These are phyloP conservation scores for Poeciliopsis occidentalis DNA, from an alignment of 2,113 vertebrate genomes.

Conservation along the genomic window DNA sequence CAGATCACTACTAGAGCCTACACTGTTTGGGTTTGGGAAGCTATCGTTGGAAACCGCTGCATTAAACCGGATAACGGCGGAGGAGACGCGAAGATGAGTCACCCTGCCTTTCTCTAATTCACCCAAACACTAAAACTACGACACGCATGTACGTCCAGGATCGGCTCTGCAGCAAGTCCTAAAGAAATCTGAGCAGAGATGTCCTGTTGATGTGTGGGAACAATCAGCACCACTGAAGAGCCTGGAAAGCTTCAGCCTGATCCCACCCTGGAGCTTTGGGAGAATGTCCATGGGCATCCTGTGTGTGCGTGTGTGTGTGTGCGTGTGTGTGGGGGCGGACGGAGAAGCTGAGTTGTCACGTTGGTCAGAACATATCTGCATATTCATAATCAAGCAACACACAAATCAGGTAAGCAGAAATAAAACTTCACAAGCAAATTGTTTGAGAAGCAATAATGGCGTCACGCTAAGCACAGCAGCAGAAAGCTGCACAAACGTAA, in stretches of 20 bases:
- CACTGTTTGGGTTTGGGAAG: background rate
- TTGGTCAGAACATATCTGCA: conserved; percentile 68
- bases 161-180: conserved; percentile 3
- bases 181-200: background rate
- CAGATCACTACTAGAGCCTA: background rate
- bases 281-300: conserved; percentile 59
- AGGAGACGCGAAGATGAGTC: conserved; percentile 37
- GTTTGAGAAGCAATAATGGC: background rate
- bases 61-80: conserved; percentile 37
- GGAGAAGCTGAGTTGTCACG: conserved; percentile 63
- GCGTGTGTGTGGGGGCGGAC: conserved; percentile 53
- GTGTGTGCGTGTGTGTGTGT: background rate
- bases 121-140: conserved; percentile 14
- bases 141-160: conserved; percentile 10
- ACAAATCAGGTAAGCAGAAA: conserved; percentile 14
- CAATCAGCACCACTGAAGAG: conserved; percentile 33
- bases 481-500: conserved; percentile 5
- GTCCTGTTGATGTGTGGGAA: conserved; percentile 3
- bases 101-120: background rate
- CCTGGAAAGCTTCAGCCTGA: conserved; percentile 28
- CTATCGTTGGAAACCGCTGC: background rate
- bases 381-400: conserved; percentile 59
- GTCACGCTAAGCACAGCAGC: conserved; percentile 7
- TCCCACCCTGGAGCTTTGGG: conserved; percentile 26
- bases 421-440: conserved; percentile 6